Conservation (phyloP, 2,797 vertebrate species). For the Lacerta viridis region DNA sequence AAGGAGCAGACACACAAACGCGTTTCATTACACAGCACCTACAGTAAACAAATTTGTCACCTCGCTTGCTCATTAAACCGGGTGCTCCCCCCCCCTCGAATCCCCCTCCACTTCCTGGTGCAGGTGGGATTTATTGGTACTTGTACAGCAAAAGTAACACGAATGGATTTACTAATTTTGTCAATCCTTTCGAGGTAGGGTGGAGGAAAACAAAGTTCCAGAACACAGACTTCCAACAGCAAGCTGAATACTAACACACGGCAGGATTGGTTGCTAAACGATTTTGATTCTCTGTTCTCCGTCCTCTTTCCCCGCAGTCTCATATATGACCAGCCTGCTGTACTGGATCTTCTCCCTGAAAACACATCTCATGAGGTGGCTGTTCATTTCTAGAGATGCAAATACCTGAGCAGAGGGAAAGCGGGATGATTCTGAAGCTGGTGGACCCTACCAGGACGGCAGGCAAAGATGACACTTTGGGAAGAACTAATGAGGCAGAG, state of each 20-base stretch:
- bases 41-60: slow-evolving; percentile 76
- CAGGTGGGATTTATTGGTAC: slow-evolving; percentile 70
- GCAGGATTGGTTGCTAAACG: too few relatives aligned
- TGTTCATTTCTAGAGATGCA: not conserved
- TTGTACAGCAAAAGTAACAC: slow-evolving; percentile 70
- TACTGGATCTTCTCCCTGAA: not conserved
- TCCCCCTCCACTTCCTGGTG: not conserved
- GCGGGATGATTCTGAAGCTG: not conserved
- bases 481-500: slow-evolving; percentile 23
- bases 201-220: not conserved
- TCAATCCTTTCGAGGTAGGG: slow-evolving; percentile 58
- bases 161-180: slow-evolving; percentile 74
- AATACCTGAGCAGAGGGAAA: not conserved
- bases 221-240: not conserved
- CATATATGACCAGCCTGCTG: not conserved
- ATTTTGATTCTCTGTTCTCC: too few relatives aligned
- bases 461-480: not conserved
- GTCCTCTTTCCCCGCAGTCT: too few relatives aligned
- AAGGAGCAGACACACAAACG: slow-evolving; percentile 65
- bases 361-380: not conserved
- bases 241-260: not conserved
- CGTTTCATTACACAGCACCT: slow-evolving; percentile 71
- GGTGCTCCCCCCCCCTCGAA: not conserved
- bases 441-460: not conserved
- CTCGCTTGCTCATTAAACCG: slow-evolving; percentile 72